Percentiles rank a stretch among this genome's conserved stretches.
These are phyloP conservation scores for Philaethria dido DNA, from an alignment of 2,888 invertebrate genomes.

Conservation along the genomic window DNA sequence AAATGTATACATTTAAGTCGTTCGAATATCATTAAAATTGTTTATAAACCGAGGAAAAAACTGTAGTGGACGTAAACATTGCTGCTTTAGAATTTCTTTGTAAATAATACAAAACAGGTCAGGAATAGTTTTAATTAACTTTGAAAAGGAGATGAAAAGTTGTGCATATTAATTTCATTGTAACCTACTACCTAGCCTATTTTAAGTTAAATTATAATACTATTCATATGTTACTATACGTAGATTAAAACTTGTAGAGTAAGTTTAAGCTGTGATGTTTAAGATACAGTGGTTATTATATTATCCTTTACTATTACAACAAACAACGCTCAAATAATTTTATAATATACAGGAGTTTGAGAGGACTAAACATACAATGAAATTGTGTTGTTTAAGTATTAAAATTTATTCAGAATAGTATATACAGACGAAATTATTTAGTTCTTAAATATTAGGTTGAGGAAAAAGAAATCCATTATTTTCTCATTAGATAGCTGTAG, in stretches of 20 bases:
- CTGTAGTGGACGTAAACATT: constrained; percentile 25
- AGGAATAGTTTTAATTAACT: constrained; percentile 27
- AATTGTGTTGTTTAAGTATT: neutral
- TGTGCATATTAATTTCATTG: constrained; percentile 24
- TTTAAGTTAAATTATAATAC: constrained; percentile 6
- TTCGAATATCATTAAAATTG: constrained; percentile 26
- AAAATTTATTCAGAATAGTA: too few species aligned
- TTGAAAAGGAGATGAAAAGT: constrained; percentile 26
- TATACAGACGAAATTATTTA: too few species aligned
- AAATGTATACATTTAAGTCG: constrained; percentile 17
- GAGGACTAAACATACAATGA: neutral
- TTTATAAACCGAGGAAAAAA: constrained; percentile 24
- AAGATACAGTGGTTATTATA: constrained; percentile 5
- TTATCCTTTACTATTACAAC: constrained; percentile 5
- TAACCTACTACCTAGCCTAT: constrained; percentile 17
- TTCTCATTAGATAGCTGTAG: too few species aligned
- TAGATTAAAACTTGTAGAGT: neutral
- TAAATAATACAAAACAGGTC: constrained; percentile 25
- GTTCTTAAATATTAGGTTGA: too few species aligned
- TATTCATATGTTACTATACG: constrained; percentile 21
- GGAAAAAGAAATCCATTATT: too few species aligned
- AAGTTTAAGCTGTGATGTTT: neutral
- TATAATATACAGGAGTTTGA: neutral
- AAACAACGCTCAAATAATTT: neutral
- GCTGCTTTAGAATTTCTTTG: constrained; percentile 27